phyloP scores from a whole-genome alignment of 2,888 invertebrate genomes.

The Eristalinus aeneus region DNA sequence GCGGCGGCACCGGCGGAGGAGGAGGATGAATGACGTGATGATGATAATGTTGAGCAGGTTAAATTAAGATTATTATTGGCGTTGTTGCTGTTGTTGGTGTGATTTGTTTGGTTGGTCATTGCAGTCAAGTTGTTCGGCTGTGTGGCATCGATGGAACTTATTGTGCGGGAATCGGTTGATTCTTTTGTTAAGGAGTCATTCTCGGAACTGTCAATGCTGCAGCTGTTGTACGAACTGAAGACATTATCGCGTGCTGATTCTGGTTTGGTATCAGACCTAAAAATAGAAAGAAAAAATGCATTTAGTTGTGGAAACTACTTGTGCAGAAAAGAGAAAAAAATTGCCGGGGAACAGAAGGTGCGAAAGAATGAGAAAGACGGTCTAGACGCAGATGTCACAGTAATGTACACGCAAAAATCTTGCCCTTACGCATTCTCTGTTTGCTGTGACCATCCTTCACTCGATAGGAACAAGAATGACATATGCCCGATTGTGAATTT shows the following conservation, averaged over 20 bases:
- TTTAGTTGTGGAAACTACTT: not conserved
- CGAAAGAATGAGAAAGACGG: no score
- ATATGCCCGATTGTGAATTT: not conserved
- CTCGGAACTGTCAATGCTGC: slow-evolving; percentile 73
- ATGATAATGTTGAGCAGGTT: slow-evolving; percentile 40
- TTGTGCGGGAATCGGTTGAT: slow-evolving; percentile 28
- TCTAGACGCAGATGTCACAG: no score
- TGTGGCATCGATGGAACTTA: slow-evolving; percentile 58
- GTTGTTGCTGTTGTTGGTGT: slow-evolving; percentile 23
- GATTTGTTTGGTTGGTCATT: slow-evolving; percentile 62
- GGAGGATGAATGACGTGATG: slow-evolving; percentile 17
- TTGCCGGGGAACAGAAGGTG: no score
- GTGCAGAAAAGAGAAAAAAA: not conserved
- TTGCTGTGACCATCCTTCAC: no score
- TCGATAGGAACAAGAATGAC: no score
- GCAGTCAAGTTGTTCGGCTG: slow-evolving; percentile 67
- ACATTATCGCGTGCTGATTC: slow-evolving; percentile 79
- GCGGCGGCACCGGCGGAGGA: not conserved
- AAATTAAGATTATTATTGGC: slow-evolving; percentile 1
- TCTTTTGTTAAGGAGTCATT: slow-evolving; percentile 62
- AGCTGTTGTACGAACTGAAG: slow-evolving; percentile 77
- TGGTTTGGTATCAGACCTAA: slow-evolving; percentile 77
- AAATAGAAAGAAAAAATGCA: slow-evolving; percentile 53
- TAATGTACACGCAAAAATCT: no score
- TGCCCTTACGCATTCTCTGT: no score